Conservation (phyloP, 30 jellyfish, hydroid and myxozoan genomes). For the Mastigias papua region DNA sequence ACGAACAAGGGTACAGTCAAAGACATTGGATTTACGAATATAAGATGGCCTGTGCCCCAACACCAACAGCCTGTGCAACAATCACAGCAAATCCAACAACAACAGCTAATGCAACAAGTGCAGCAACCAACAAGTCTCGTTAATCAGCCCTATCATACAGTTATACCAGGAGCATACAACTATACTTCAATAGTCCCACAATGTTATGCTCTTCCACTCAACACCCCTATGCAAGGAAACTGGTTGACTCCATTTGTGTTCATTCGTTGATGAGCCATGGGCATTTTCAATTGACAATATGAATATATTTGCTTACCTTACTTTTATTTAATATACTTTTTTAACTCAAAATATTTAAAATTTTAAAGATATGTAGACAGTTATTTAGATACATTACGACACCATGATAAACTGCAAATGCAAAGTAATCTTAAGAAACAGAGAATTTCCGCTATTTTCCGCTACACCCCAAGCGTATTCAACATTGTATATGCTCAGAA, state of each 20-base stretch:
- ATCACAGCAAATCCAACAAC: conserved; percentile 3
- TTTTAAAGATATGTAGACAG: too few species aligned
- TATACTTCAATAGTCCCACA: conserved; percentile 12
- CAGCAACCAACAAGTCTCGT: neutral
- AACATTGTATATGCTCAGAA: too few species aligned
- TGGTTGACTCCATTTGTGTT: neutral
- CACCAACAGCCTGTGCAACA: conserved; percentile 11
- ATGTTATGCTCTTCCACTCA: neutral
- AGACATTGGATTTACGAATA: conserved; percentile 22
- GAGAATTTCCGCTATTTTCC: too few species aligned
- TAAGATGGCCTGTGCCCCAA: conserved; percentile 11
- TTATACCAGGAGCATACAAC: conserved; percentile 4
- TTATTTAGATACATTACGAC: too few species aligned
- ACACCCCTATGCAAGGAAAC: neutral
- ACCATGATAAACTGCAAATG: too few species aligned
- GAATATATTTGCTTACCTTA: neutral
- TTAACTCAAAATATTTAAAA: too few species aligned
- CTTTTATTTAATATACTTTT: too few species aligned
- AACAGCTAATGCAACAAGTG: conserved; percentile 1
- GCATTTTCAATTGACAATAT: too few species aligned
- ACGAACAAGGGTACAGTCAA: conserved; percentile 55
- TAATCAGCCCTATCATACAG: neutral
- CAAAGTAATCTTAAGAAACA: too few species aligned
- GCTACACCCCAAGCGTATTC: too few species aligned
- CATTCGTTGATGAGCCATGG: conserved; percentile 7